Evolutionary conservation across 1,140 invertebrate genomes (phyloP).

Genomic region (Drosophila chauvacae): DNA sequence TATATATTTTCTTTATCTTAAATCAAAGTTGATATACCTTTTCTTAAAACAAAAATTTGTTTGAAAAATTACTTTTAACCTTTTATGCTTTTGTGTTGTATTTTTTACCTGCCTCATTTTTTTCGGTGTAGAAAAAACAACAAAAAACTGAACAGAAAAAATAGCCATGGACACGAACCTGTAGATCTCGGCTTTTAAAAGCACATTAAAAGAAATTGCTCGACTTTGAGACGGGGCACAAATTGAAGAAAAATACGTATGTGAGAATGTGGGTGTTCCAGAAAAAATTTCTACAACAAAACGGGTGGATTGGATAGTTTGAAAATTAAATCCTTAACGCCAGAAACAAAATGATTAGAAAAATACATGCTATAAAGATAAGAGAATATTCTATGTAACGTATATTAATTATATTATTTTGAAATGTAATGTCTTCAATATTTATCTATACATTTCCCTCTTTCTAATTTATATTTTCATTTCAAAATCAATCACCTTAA

Average conservation of each 20-base stretch:
- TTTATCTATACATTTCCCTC: not conserved
- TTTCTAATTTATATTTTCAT: slow-evolving; percentile 3
- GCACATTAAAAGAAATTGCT: slow-evolving; percentile 77
- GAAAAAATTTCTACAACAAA: not conserved
- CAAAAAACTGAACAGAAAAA: slow-evolving; percentile 54
- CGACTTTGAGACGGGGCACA: slow-evolving; percentile 34
- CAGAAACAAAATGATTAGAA: not conserved
- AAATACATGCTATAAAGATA: no score
- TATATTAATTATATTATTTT: no score
- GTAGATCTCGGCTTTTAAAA: slow-evolving; percentile 79
- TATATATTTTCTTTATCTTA: no score
- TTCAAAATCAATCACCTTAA: slow-evolving; percentile 4
- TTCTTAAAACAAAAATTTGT: not conserved
- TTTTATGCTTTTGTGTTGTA: not conserved
- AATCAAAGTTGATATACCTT: not conserved
- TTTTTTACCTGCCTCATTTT: no score
- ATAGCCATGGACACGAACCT: slow-evolving; percentile 61
- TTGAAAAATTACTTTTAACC: not conserved
- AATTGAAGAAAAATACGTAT: slow-evolving; percentile 65
- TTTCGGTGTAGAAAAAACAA: slow-evolving; percentile 64
- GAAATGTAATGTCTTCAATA: no score
- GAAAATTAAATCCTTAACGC: not conserved
- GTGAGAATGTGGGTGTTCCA: not conserved
- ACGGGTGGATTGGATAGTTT: not conserved
- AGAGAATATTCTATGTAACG: no score